Conservation (phyloP, 2,113 vertebrate species). For the Pardalotus punctatus region DNA sequence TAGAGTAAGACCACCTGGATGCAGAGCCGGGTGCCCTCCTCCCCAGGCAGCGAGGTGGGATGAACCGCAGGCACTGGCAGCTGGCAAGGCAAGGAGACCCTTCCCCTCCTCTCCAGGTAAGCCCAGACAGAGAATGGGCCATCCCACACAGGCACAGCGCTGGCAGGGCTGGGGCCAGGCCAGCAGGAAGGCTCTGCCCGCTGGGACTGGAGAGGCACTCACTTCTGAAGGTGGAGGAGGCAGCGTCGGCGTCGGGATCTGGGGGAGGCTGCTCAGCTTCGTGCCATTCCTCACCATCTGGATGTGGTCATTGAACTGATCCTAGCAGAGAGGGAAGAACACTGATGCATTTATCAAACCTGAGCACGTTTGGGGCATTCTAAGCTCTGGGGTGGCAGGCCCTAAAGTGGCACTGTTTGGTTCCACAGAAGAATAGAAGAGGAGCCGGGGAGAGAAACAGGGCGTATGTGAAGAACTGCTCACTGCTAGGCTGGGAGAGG, state of each 20-base stretch:
- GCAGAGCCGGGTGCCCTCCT: accelerated
- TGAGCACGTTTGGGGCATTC: background rate
- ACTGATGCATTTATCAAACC: accelerated
- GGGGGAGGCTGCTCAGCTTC: slow-evolving; percentile 82
- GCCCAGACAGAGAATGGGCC: background rate
- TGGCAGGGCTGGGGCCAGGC: no score
- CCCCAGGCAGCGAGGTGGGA: accelerated
- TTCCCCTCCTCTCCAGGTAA: background rate
- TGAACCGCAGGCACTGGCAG: background rate
- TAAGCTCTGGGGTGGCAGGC: background rate
- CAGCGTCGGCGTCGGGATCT: slow-evolving; percentile 79
- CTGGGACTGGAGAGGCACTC: slow-evolving; percentile 18
- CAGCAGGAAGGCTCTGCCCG: background rate
- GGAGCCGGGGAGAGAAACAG: background rate
- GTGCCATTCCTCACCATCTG: slow-evolving; percentile 83
- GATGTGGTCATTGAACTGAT: slow-evolving; percentile 83
- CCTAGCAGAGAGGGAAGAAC: slow-evolving; percentile 51
- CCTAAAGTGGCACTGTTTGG: accelerated
- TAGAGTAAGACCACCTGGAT: background rate
- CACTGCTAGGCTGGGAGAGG: background rate
- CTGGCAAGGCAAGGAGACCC: background rate
- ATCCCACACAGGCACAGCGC: accelerated
- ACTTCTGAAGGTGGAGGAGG: slow-evolving; percentile 83
- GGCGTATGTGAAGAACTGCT: accelerated
- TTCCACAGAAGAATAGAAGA: background rate